Evolutionary conservation across 2,888 invertebrate species (phyloP), one percentile per base, ranked within the genome.

Genomic region (Drosophila kambysellisi): DNA sequence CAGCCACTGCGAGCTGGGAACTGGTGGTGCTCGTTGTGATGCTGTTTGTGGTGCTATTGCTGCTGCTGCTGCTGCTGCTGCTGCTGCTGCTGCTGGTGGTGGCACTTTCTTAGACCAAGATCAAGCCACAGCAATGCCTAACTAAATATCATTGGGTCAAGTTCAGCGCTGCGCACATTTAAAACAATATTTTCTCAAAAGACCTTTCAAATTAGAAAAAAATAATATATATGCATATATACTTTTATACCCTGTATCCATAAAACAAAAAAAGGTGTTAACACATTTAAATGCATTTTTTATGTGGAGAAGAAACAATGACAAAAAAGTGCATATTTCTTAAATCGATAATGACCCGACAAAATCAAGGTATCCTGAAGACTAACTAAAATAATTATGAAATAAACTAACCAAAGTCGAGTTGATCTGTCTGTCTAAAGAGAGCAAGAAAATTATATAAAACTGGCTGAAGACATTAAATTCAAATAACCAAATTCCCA

Each of bases 101-200:
- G 82, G 62, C 80, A 86, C 85, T 86, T 86, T 86, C 85, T 84
- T 89, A 61, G 82, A 79, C 77, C 87, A 86, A 86, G 83, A 83
- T 84, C 82, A 75, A 66, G 82, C 64, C 64, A 37, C 35, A 33
- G 57, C 67, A 37, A 53, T 74, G 78, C 59, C 72, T 84, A 74
- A 82, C 88, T 84, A 88, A 89, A 89, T 89, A 89, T 89, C 88
- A 89, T 89, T 89, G 85, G 88, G 88, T 89, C 88, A 89, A 89
- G 88, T 89, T 89, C 89, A 88, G 82, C 66, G 56, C 50, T 72
- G 70, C 53, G 81, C 79, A 77, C 81, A 85, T 78, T 83, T 86
- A 79, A 86, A 80, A 86, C 83, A 88, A 88, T 90, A 80, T 88
- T 83, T 89, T 77, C 79, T 63, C 66, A 69, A 76, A 56, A 76